phyloP scores from a whole-genome alignment of 1,140 invertebrate genomes.

The Coenobita brevimanus region DNA sequence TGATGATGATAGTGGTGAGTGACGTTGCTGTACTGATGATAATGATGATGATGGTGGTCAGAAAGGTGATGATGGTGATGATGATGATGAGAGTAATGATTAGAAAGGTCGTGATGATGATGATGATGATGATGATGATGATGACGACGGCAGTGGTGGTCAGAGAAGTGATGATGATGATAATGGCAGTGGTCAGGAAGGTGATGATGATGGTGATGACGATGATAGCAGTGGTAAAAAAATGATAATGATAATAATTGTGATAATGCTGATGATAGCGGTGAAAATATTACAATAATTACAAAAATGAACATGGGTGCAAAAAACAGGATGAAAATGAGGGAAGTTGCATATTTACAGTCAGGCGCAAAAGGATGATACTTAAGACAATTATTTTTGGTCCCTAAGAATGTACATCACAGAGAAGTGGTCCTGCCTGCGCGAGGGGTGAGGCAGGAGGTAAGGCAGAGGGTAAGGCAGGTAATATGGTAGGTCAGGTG shows the following conservation, averaged over 20 bases:
- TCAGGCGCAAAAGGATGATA: constrained; percentile 10
- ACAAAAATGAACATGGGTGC: too few species aligned
- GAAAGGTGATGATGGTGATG: too few species aligned
- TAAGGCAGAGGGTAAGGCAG: too few species aligned
- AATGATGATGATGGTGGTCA: too few species aligned
- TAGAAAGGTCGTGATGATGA: too few species aligned
- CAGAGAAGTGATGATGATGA: not conserved
- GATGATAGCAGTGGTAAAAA: not conserved
- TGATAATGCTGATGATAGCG: not conserved
- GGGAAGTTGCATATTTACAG: too few species aligned
- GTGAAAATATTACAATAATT: not conserved
- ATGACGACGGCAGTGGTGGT: not conserved
- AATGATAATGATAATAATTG: not conserved
- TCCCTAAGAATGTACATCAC: constrained; percentile 43
- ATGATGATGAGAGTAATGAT: too few species aligned
- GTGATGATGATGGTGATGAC: not conserved
- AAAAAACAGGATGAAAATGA: too few species aligned
- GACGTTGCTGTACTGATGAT: too few species aligned
- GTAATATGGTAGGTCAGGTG: too few species aligned
- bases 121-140: not conserved
- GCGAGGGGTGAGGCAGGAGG: too few species aligned
- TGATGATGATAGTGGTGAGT: too few species aligned
- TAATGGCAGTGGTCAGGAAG: not conserved
- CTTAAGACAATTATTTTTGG: constrained; percentile 10
- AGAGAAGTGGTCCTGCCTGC: not conserved